phyloP scores from a whole-genome alignment of 2,113 vertebrate species.

The Chunga burmeisteri region DNA sequence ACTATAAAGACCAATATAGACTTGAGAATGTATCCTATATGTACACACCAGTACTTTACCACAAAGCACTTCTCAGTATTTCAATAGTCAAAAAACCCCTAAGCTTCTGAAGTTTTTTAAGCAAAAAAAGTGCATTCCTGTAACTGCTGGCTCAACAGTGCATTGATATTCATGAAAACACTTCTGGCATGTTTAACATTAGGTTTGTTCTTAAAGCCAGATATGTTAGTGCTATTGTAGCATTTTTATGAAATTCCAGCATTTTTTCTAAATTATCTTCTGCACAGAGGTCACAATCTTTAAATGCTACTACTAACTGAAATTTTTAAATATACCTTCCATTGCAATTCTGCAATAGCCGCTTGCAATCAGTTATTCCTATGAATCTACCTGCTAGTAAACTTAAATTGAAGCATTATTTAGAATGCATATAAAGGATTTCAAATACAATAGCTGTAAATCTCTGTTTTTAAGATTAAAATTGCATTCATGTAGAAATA shows the following conservation, averaged over 20 bases:
- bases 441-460: background rate
- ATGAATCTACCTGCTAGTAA: background rate
- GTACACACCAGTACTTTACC: background rate
- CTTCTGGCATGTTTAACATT: background rate
- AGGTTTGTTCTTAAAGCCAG: background rate
- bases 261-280: background rate
- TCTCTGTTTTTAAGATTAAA: background rate
- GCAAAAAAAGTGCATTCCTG: background rate
- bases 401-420: background rate
- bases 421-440: background rate
- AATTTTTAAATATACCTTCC: background rate
- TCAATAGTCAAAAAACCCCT: background rate
- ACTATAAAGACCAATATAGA: background rate
- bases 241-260: background rate
- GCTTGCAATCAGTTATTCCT: background rate
- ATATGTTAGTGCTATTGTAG: background rate
- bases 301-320: background rate
- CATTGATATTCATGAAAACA: background rate
- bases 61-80: background rate
- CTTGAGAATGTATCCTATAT: background rate
- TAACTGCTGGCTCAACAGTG: background rate
- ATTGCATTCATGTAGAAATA: background rate
- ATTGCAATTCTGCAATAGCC: background rate
- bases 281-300: background rate
- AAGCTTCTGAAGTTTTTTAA: background rate